These are phyloP conservation scores for Heloderma charlesbogerti DNA, from an alignment of 2,113 vertebrate species.

Conservation along the genomic window DNA sequence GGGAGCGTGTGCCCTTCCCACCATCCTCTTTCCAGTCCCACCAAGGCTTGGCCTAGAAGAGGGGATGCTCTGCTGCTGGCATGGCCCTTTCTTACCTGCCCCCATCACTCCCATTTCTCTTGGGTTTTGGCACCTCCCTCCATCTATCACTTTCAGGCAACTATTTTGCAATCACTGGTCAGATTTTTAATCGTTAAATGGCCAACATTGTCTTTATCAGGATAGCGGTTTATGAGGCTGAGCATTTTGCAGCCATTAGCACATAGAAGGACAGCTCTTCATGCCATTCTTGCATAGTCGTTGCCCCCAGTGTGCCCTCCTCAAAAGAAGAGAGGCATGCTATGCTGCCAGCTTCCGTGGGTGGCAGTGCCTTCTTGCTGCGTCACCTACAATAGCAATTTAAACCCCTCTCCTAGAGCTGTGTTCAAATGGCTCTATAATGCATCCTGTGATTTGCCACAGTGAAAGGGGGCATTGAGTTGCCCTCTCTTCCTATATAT, in stretches of 20 bases:
- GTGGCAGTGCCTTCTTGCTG: rapidly evolving
- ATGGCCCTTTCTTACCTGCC: no score
- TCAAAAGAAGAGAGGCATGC: neutral
- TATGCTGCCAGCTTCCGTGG: rapidly evolving
- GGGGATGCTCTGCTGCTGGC: no score
- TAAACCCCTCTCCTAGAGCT: neutral
- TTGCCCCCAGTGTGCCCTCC: neutral
- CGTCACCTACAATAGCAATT: neutral
- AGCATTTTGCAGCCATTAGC: neutral
- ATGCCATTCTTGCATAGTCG: rapidly evolving
- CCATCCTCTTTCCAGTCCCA: no score
- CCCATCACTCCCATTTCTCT: no score
- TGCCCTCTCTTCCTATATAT: rapidly evolving
- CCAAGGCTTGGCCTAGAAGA: no score
- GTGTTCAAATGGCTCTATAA: neutral
- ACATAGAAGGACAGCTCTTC: neutral
- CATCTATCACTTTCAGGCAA: neutral
- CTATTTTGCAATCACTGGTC: neutral
- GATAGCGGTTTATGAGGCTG: neutral
- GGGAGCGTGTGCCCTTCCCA: no score
- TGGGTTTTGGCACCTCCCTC: no score
- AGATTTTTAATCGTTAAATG: neutral
- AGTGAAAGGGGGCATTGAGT: neutral
- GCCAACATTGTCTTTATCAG: neutral
- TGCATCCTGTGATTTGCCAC: neutral